Conservation (phyloP, 1,140 invertebrate genomes). For the Latrodectus geometricus region DNA sequence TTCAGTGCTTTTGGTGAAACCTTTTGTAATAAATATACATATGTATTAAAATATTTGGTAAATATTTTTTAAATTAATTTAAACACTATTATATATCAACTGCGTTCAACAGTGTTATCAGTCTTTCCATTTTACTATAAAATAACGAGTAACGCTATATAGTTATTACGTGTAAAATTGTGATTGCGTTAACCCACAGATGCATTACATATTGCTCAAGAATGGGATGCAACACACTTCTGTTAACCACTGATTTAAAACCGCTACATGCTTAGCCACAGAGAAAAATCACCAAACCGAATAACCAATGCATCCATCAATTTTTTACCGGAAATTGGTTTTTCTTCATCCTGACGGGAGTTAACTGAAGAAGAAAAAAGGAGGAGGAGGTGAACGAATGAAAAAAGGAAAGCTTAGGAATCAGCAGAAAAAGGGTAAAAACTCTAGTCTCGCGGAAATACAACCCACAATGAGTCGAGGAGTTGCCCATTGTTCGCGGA, state of each 20-base stretch:
- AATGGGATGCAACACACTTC: too few relatives aligned
- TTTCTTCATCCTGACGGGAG: constrained; percentile 2
- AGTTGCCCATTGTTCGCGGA: neutral
- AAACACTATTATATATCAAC: too few relatives aligned
- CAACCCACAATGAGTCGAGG: neutral
- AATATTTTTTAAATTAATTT: too few relatives aligned
- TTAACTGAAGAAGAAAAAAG: neutral
- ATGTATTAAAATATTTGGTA: too few relatives aligned
- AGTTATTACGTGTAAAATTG: too few relatives aligned
- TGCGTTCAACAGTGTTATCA: too few relatives aligned
- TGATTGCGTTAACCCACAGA: too few relatives aligned
- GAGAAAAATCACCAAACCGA: constrained; percentile 1
- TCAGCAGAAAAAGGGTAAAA: neutral
- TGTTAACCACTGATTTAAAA: neutral
- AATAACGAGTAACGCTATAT: too few relatives aligned
- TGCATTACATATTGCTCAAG: too few relatives aligned
- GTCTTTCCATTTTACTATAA: too few relatives aligned
- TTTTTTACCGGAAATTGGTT: constrained; percentile 39
- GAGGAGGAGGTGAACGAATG: neutral
- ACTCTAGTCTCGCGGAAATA: neutral
- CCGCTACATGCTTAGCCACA: neutral
- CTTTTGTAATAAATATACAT: too few relatives aligned
- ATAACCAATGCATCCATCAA: constrained; percentile 14
- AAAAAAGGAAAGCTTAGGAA: neutral
- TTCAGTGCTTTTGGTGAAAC: too few relatives aligned